Base-by-base conservation (phyloP, 2,888 invertebrate genomes). In the Caenorhabditis macrosperma region DNA sequence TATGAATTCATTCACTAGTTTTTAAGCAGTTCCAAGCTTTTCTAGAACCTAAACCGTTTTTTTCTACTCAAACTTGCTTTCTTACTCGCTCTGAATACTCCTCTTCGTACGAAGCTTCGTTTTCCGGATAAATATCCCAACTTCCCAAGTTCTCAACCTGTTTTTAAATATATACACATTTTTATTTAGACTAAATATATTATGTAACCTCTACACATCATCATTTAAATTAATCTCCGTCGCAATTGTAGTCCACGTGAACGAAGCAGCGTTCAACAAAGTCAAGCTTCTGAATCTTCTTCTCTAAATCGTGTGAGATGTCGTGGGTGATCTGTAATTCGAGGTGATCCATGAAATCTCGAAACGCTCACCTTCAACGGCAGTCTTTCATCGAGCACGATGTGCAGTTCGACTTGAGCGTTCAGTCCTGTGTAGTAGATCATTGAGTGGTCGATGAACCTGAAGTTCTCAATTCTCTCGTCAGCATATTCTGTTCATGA, bases 351-450 rank as follows among this genome's bases (percentile, higher is more conserved):
- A 22, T 44, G n/a, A 20, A 46, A 24, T 1, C 12, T 38, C 26
- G 26, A 44, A 24, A 41, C 44, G 1, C 22, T 5, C 38, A 91
- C 90, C 44, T 88, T 84, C 24, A 92, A 78, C 2, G 87, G 88
- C 90, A 92, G 91, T 38, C 90, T 87, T 71, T 91, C 91, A 6
- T 91, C 90, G 59, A 92, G 86, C 0, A 92, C 91, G 82, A 92
- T 90, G 78, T 89, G 87, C 28, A 90, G 57, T 26, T 85, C 86
- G 12, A 85, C 88, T 35, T 86, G 79, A 78, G 91, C 92, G 76
- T 91, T 91, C 57, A 87, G 89, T 26, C 92, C 92, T 59, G 91
- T 91, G 84, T 92, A 92, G 82, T 92, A 92, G 5, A 92, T 92
- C 66, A 91, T 87, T 7, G 92, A 91, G 5, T 92, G 92, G 85